Percentiles rank a stretch among this genome's conserved stretches.
These are phyloP conservation scores for Asteroscopus sphinx DNA, from an alignment of 2,888 invertebrate genomes.

Conservation along the genomic window DNA sequence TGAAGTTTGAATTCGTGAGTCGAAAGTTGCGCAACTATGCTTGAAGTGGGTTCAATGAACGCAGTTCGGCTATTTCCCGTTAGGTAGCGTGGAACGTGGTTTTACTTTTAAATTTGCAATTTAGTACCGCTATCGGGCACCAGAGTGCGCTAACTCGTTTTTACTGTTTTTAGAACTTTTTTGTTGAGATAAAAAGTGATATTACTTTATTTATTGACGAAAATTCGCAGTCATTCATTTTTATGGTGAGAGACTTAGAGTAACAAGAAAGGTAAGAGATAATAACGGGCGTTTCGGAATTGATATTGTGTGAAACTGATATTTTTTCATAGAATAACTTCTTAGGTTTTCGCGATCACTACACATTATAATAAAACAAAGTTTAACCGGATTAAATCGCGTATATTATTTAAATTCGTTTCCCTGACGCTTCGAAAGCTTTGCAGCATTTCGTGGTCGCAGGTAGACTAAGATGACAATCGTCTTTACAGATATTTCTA, in stretches of 20 bases:
- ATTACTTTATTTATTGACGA: slow-evolving; percentile 16
- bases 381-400: too few relatives aligned
- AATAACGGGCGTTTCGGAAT: background rate
- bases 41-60: slow-evolving; percentile 77
- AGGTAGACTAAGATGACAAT: too few relatives aligned
- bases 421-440: too few relatives aligned
- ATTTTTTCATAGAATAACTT: too few relatives aligned
- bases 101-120: slow-evolving; percentile 86
- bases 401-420: too few relatives aligned
- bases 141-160: slow-evolving; percentile 75
- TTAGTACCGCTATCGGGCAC: slow-evolving; percentile 81
- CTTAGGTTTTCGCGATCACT: too few relatives aligned
- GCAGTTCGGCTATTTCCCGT: slow-evolving; percentile 85
- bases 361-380: too few relatives aligned
- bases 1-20: slow-evolving; percentile 60
- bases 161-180: slow-evolving; percentile 41
- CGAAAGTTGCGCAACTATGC: slow-evolving; percentile 74
- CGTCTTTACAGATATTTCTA: too few relatives aligned
- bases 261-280: too few relatives aligned
- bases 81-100: slow-evolving; percentile 80
- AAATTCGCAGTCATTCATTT: slow-evolving; percentile 12
- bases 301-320: background rate
- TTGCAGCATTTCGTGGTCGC: too few relatives aligned
- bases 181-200: background rate
- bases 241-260: background rate